Evolutionary conservation across 1,140 invertebrate species (phyloP).

Genomic region (Colletes latitarsis): DNA sequence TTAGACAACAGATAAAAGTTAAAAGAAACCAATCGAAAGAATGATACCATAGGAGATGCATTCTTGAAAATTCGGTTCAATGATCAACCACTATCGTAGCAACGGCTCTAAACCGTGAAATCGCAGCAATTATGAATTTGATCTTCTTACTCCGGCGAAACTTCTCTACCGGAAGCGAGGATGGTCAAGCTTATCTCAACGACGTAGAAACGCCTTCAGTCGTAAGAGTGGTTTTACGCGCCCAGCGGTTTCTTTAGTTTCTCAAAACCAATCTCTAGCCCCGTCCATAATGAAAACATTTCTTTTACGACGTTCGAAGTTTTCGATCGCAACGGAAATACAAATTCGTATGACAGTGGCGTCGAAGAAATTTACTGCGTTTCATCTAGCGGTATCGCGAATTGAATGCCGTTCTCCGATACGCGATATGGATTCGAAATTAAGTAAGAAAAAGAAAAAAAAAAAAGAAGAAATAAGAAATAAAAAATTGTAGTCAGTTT

Average conservation of each 20-base stretch:
- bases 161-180: constrained; percentile 26
- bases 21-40: neutral
- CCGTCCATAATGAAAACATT: neutral
- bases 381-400: too few relatives aligned
- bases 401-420: too few relatives aligned
- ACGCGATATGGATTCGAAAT: too few relatives aligned
- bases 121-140: constrained; percentile 60
- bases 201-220: constrained; percentile 36
- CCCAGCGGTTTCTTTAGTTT: neutral
- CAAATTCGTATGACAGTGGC: too few relatives aligned
- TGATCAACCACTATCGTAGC: constrained; percentile 10
- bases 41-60: constrained; percentile 26
- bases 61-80: constrained; percentile 32
- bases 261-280: neutral
- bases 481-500: too few relatives aligned
- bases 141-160: constrained; percentile 37
- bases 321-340: too few relatives aligned
- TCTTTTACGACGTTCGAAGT: too few relatives aligned
- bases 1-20: constrained; percentile 23
- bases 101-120: neutral
- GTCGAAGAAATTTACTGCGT: too few relatives aligned
- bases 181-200: constrained; percentile 54
- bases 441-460: too few relatives aligned
- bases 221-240: constrained; percentile 11
- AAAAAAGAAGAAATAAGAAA: too few relatives aligned